These are phyloP conservation scores for Electrophaes corylata DNA, from an alignment of 2,888 invertebrate species.

Conservation along the genomic window DNA sequence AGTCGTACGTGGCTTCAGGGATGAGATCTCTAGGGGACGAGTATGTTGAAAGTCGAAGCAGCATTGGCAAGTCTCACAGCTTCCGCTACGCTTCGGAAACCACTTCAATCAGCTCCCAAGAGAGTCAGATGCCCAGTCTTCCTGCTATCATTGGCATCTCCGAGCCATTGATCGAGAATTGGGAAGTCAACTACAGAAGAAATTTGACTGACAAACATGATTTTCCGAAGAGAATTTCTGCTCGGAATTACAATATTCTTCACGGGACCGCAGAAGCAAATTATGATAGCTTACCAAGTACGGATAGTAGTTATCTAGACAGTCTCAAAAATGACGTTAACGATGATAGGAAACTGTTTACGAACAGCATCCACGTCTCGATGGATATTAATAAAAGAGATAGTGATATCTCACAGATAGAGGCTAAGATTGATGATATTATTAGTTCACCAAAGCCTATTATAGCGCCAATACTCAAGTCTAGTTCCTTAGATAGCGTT, in stretches of 20 bases:
- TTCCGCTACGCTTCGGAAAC: constrained; percentile 86
- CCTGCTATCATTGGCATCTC: constrained; percentile 81
- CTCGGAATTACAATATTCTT: constrained; percentile 69
- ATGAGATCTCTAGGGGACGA: constrained; percentile 75
- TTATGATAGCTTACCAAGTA: constrained; percentile 77
- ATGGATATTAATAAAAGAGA: constrained; percentile 71
- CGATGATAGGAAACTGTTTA: constrained; percentile 71
- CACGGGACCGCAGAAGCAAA: constrained; percentile 66
- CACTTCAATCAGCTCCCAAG: constrained; percentile 76
- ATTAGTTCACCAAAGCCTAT: constrained; percentile 81
- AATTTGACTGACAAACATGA: constrained; percentile 74
- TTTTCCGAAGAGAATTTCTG: constrained; percentile 69
- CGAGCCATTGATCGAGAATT: constrained; percentile 78
- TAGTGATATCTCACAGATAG: constrained; percentile 81
- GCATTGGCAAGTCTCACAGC: constrained; percentile 89
- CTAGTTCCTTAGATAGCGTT: constrained; percentile 84
- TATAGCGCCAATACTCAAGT: constrained; percentile 78
- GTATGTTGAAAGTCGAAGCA: constrained; percentile 78
- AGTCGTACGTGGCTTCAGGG: constrained; percentile 66
- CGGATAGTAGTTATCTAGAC: constrained; percentile 78
- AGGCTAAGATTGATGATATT: constrained; percentile 82
- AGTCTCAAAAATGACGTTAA: constrained; percentile 73
- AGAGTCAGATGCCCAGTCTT: constrained; percentile 80
- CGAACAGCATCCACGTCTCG: constrained; percentile 72
- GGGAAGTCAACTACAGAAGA: constrained; percentile 80